Conservation (phyloP, 2,888 invertebrate species). For the Andricus curvator region DNA sequence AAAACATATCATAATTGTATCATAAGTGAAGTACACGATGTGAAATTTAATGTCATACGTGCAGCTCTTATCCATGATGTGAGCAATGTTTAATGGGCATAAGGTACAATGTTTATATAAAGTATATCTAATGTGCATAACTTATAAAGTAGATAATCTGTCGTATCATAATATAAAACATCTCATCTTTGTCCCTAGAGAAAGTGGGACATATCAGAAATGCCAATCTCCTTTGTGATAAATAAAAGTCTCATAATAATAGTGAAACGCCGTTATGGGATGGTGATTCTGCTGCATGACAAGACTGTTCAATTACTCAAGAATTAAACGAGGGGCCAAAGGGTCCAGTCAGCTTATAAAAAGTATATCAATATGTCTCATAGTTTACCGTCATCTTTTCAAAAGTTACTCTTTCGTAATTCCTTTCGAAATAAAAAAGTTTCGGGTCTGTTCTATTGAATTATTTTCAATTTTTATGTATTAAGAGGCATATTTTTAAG, state of each 20-base stretch:
- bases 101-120: background rate
- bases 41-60: background rate
- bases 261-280: constrained; percentile 19
- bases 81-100: background rate
- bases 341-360: background rate
- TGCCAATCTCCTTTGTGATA: constrained; percentile 19
- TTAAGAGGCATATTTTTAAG: too few species aligned
- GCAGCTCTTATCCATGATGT: background rate
- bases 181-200: constrained; percentile 15
- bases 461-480: too few species aligned
- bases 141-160: constrained; percentile 2
- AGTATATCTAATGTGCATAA: background rate
- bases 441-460: too few species aligned
- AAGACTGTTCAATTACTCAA: constrained; percentile 11
- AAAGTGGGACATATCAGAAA: constrained; percentile 33
- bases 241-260: constrained; percentile 23
- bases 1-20: background rate
- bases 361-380: background rate
- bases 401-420: background rate
- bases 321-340: background rate
- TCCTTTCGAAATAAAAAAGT: background rate
- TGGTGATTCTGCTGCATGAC: constrained; percentile 16
- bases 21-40: background rate
- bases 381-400: background rate
- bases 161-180: constrained; percentile 11